These are phyloP conservation scores for Carposina sasakii DNA, from an alignment of 1,140 invertebrate genomes.

Conservation along the genomic window DNA sequence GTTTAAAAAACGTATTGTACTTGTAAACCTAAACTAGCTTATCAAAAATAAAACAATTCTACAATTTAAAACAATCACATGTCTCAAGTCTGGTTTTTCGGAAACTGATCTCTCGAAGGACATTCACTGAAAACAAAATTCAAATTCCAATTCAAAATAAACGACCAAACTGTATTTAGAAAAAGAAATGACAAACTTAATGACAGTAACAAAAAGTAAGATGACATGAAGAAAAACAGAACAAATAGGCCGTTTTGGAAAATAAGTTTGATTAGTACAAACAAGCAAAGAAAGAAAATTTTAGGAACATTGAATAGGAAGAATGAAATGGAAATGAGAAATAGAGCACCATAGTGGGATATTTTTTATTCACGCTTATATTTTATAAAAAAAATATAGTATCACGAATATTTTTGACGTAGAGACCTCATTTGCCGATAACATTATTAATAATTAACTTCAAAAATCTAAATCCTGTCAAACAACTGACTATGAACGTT, in stretches of 20 bases:
- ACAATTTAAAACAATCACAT: too few species aligned
- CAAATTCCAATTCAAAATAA: conserved; percentile 28
- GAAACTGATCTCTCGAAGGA: conserved; percentile 71
- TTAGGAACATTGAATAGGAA: conserved; percentile 48
- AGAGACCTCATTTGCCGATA: too few species aligned
- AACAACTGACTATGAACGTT: too few species aligned
- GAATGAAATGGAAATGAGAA: conserved; percentile 50
- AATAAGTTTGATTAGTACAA: conserved; percentile 54
- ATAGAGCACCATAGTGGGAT: conserved; percentile 39
- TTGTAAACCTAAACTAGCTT: conserved; percentile 46
- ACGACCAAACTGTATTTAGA: conserved; percentile 40
- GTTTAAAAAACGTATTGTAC: too few species aligned
- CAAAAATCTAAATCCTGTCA: too few species aligned
- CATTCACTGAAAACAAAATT: conserved; percentile 47
- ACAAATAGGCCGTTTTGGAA: conserved; percentile 72
- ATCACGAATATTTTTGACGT: too few species aligned
- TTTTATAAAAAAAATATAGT: too few species aligned
- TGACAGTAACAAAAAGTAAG: conserved; percentile 49
- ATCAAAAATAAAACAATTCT: conserved; percentile 54
- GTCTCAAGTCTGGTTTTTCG: conserved; percentile 51
- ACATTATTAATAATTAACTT: too few species aligned
- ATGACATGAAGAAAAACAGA: conserved; percentile 49
- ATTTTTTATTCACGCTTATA: conserved; percentile 33
- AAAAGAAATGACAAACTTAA: conserved; percentile 51
- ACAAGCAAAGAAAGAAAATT: conserved; percentile 59